Evolutionary conservation across 2,888 invertebrate species (phyloP), one percentile per base, ranked within the genome.

Genomic region (Caenorhabditis japonica): DNA sequence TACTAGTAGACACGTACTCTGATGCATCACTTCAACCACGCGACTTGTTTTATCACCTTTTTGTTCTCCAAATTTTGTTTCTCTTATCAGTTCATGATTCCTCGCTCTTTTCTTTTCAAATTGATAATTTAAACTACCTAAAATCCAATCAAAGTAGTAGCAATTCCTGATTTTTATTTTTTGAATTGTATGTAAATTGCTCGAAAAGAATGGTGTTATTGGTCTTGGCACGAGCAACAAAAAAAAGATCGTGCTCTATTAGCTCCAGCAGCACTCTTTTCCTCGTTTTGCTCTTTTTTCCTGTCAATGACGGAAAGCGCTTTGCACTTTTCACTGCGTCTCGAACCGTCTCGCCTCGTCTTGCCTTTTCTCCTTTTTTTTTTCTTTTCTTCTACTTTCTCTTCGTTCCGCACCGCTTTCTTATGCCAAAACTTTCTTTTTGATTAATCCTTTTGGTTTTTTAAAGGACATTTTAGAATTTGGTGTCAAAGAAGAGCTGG

Each of bases 321-420:
- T 49, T 64, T 64, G 64, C 64, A 64, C 64, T 64, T 64, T 62
- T 39, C 39, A 30, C 56, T 64, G 64, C 64, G 64, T 64, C 64
- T 64, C 64, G 25, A n/a, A n/a, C 64, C 56, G 46, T 44, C 56
- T 64, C 25, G 4, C 56, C 43, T 53, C 49, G 64, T 56, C 56
- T 56, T 56, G 56, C 56, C 64, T 34, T 49, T 49, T 55, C 33
- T 13, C 34, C 47, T 49, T 56, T 64, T 64, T 53, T 27, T 30
- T 49, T n/a, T n/a, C n/a, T n/a, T n/a, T n/a, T n/a, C n/a, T n/a
- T n/a, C n/a, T n/a, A n/a, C 21, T 43, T 23, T 21, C 5, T 43
- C 23, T 4, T 36, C 15, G 38, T 13, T 7, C n/a, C n/a, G n/a
- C n/a, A n/a, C n/a, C n/a, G n/a, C n/a, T n/a, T n/a, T n/a, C n/a